Conservation (phyloP, 2,888 invertebrate genomes). For the Stomorhina lunata region DNA sequence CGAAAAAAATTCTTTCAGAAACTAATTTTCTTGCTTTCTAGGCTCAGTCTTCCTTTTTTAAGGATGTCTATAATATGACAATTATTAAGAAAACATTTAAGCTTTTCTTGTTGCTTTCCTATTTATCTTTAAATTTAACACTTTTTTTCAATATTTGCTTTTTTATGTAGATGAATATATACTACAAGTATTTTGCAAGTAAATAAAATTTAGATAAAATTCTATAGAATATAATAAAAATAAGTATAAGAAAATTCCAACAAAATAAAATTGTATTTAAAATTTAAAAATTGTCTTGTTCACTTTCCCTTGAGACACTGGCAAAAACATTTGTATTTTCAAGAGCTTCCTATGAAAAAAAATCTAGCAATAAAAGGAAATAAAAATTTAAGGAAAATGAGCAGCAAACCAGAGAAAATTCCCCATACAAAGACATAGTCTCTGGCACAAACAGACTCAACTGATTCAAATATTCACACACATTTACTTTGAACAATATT, state of each 20-base stretch:
- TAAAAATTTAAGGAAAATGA: slow-evolving; percentile 47
- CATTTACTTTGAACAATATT: slow-evolving; percentile 13
- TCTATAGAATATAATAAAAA: neutral
- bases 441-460: neutral
- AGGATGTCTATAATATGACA: neutral
- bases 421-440: slow-evolving; percentile 38
- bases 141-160: slow-evolving; percentile 1
- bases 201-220: slow-evolving; percentile 42
- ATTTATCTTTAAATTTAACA: slow-evolving; percentile 32
- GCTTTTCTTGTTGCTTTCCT: neutral
- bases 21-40: no score
- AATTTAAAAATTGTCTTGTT: slow-evolving; percentile 52
- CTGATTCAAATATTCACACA: neutral
- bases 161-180: no score
- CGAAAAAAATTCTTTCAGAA: no score
- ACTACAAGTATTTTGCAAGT: slow-evolving; percentile 33
- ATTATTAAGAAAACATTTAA: slow-evolving; percentile 25
- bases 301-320: slow-evolving; percentile 57
- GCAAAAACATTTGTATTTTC: no score
- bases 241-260: neutral
- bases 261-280: slow-evolving; percentile 45
- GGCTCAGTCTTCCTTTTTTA: no score
- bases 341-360: no score
- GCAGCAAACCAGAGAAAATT: slow-evolving; percentile 48
- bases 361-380: neutral